Evolutionary conservation across 1,140 invertebrate genomes (phyloP).

Genomic region (Drosophila eugracilis): DNA sequence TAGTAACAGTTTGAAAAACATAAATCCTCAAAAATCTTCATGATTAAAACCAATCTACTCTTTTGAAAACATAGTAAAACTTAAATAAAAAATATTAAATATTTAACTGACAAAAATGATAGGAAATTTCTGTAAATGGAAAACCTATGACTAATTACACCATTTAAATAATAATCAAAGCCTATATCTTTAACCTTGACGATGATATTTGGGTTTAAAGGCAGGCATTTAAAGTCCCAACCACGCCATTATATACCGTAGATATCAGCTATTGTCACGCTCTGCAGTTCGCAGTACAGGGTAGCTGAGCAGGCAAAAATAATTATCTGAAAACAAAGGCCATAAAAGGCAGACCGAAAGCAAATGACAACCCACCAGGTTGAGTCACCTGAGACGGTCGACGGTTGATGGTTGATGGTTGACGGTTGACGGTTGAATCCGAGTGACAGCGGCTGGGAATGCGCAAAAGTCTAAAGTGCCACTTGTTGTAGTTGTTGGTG

Average conservation of each 20-base stretch:
- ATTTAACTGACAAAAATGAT: neutral
- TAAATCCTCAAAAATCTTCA: too few species aligned
- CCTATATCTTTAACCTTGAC: neutral
- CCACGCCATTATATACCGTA: too few species aligned
- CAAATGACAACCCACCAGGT: conserved; percentile 48
- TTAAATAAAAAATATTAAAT: neutral
- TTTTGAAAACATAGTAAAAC: too few species aligned
- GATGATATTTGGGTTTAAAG: neutral
- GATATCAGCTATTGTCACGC: conserved; percentile 12
- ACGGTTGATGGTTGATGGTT: too few species aligned
- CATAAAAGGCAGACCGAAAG: conserved; percentile 48
- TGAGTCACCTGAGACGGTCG: conserved; percentile 72
- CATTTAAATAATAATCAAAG: neutral
- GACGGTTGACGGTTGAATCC: conserved; percentile 21
- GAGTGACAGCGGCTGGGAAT: conserved; percentile 74
- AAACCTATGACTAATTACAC: neutral
- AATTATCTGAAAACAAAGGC: conserved; percentile 49
- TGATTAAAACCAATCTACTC: too few species aligned
- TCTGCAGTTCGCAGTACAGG: conserved; percentile 12
- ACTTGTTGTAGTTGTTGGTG: conserved; percentile 51
- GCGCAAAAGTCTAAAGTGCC: conserved; percentile 81
- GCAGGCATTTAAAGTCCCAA: too few species aligned
- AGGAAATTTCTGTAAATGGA: neutral
- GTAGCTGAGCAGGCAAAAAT: conserved; percentile 31
- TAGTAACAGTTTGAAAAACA: too few species aligned